Evolutionary conservation across 2,888 invertebrate genomes (phyloP).

Genomic region (Melieria picta): DNA sequence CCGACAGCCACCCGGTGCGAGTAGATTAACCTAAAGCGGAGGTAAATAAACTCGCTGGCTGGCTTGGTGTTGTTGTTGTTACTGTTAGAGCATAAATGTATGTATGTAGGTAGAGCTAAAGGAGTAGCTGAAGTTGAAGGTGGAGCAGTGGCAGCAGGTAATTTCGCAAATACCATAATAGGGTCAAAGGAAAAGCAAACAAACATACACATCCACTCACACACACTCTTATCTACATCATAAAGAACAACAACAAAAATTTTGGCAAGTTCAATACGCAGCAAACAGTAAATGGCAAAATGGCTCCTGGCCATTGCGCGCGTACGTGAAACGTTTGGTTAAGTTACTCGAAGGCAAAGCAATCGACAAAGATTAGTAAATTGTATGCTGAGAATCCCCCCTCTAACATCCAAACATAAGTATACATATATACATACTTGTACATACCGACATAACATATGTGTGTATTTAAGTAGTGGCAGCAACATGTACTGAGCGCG

Average conservation of each 20-base stretch:
- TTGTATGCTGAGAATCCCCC: not conserved
- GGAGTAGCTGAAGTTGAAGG: too few relatives aligned
- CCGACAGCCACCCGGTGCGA: not conserved
- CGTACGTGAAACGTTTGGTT: slow-evolving; percentile 56
- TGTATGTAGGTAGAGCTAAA: too few relatives aligned
- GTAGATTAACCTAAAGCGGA: slow-evolving; percentile 26
- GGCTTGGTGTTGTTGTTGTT: not conserved
- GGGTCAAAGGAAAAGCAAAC: slow-evolving; percentile 33
- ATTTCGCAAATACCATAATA: slow-evolving; percentile 27
- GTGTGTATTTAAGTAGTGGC: not conserved
- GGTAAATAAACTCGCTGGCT: slow-evolving; percentile 24
- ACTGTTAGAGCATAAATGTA: too few relatives aligned
- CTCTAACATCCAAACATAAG: not conserved
- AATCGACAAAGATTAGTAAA: slow-evolving; percentile 56
- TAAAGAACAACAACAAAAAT: slow-evolving; percentile 19
- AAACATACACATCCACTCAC: slow-evolving; percentile 4
- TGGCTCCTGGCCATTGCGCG: slow-evolving; percentile 48
- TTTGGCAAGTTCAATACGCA: slow-evolving; percentile 27
- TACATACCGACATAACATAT: not conserved
- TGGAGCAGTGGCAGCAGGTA: slow-evolving; percentile 35
- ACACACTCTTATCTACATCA: slow-evolving; percentile 25
- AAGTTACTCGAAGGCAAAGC: slow-evolving; percentile 49
- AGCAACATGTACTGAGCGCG: not conserved
- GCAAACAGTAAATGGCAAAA: slow-evolving; percentile 14
- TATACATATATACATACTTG: not conserved